Evolutionary conservation across 2,113 vertebrate species (phyloP).

Genomic region (Anolis carolinensis): DNA sequence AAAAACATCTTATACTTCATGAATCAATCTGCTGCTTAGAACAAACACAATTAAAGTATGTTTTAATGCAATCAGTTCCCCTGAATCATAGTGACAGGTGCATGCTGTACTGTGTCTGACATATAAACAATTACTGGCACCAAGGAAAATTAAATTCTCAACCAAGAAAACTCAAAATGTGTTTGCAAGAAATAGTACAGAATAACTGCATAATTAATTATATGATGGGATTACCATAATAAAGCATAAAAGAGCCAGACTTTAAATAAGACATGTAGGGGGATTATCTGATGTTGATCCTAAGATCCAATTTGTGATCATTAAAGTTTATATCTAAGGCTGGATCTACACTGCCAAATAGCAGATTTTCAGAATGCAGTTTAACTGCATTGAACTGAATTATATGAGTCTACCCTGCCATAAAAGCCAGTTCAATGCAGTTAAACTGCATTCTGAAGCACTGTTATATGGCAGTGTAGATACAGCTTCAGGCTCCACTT

Average conservation of each 20-base stretch:
- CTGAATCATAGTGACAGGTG: not conserved
- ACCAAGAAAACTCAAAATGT: not conserved
- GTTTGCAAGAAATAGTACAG: not conserved
- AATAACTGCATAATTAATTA: no score
- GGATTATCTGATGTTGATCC: no score
- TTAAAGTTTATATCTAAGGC: not conserved
- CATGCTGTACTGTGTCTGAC: not conserved
- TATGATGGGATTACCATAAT: no score
- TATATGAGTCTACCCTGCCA: no score
- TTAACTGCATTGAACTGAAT: no score
- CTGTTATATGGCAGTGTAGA: no score
- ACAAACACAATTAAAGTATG: not conserved
- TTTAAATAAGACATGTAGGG: no score
- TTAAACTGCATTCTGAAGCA: no score
- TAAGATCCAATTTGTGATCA: not conserved
- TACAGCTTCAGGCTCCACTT: not conserved
- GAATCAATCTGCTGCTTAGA: not conserved
- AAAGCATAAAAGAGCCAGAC: no score
- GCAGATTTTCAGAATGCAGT: no score
- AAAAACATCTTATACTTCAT: not conserved
- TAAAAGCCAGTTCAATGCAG: no score
- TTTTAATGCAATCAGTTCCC: not conserved
- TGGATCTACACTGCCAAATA: not conserved
- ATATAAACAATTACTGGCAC: not conserved
- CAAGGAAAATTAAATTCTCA: not conserved